Percentiles rank a stretch among this genome's conserved stretches.
Evolutionary conservation across 2,888 invertebrate species (phyloP).

Genomic region (Acanthosoma haemorrhoidale): DNA sequence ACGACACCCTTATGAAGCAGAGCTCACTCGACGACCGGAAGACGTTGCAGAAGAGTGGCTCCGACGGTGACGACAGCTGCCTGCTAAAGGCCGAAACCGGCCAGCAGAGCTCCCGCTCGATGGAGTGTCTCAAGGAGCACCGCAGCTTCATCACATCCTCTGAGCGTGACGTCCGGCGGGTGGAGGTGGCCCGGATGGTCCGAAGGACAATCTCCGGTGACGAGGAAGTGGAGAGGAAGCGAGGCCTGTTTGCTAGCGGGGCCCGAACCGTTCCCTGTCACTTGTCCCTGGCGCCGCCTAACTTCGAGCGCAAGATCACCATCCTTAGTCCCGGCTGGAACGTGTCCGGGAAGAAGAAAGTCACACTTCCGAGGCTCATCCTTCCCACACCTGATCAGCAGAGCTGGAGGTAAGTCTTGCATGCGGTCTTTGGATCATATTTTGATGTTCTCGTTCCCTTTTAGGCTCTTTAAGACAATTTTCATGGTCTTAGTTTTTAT

Average conservation of each 20-base stretch:
- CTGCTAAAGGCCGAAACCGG: slow-evolving; percentile 12
- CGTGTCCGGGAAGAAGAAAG: slow-evolving; percentile 53
- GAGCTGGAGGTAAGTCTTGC: slow-evolving; percentile 46
- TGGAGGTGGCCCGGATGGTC: slow-evolving; percentile 47
- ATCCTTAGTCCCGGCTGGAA: slow-evolving; percentile 46
- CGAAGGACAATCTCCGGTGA: slow-evolving; percentile 60
- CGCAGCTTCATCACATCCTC: slow-evolving; percentile 62
- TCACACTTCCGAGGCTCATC: slow-evolving; percentile 67
- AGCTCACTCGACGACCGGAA: background rate
- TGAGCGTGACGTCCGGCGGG: slow-evolving; percentile 58
- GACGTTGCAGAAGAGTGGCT: slow-evolving; percentile 31
- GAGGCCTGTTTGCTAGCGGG: slow-evolving; percentile 8
- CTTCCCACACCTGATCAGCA: slow-evolving; percentile 69
- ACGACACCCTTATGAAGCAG: slow-evolving; percentile 31
- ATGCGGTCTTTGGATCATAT: too few species aligned
- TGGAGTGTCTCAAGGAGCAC: slow-evolving; percentile 60
- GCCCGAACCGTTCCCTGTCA: slow-evolving; percentile 50
- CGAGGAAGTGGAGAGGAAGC: slow-evolving; percentile 48
- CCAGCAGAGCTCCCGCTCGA: slow-evolving; percentile 48
- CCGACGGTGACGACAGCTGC: slow-evolving; percentile 33
- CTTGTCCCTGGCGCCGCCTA: slow-evolving; percentile 72
- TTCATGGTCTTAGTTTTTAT: too few species aligned
- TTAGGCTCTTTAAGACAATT: too few species aligned
- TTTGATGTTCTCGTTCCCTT: too few species aligned
- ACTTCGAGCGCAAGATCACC: slow-evolving; percentile 58